Conservation (phyloP, 2,113 vertebrate genomes). For the Aix galericulata region DNA sequence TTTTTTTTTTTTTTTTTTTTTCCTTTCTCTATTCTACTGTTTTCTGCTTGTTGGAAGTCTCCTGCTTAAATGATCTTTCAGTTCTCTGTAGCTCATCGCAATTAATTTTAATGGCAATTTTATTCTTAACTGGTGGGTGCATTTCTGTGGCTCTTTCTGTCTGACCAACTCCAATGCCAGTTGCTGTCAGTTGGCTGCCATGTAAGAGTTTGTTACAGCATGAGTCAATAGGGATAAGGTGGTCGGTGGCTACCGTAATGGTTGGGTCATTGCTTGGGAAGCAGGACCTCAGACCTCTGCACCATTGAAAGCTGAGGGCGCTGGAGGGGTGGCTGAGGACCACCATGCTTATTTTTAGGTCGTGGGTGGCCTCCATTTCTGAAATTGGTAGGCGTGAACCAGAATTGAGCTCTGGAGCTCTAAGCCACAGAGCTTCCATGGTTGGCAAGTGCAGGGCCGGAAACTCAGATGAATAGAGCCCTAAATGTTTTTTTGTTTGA, state of each 20-base stretch:
- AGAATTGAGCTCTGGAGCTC: conserved; percentile 35
- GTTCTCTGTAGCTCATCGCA: not conserved
- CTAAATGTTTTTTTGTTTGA: conserved; percentile 78
- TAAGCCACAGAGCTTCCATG: conserved; percentile 53
- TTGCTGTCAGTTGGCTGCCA: not conserved
- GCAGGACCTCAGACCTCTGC: not conserved
- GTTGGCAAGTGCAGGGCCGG: conserved; percentile 67
- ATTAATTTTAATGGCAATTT: not conserved
- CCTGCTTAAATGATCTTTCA: not conserved
- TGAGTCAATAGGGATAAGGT: not conserved
- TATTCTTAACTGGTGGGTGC: not conserved
- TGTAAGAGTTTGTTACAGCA: not conserved
- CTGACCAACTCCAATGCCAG: not conserved
- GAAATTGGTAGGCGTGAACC: conserved; percentile 32
- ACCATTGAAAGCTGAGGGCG: not conserved
- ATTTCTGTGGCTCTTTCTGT: not conserved
- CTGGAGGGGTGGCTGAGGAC: not conserved
- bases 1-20: not conserved
- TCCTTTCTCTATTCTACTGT: not conserved
- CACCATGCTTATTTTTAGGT: not conserved
- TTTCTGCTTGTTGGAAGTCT: not conserved
- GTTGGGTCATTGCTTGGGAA: not conserved
- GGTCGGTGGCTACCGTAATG: not conserved
- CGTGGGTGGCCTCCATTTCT: not conserved
- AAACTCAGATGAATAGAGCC: conserved; percentile 72